Base-by-base conservation (phyloP, 2,797 vertebrate species). In the Avahi laniger region DNA sequence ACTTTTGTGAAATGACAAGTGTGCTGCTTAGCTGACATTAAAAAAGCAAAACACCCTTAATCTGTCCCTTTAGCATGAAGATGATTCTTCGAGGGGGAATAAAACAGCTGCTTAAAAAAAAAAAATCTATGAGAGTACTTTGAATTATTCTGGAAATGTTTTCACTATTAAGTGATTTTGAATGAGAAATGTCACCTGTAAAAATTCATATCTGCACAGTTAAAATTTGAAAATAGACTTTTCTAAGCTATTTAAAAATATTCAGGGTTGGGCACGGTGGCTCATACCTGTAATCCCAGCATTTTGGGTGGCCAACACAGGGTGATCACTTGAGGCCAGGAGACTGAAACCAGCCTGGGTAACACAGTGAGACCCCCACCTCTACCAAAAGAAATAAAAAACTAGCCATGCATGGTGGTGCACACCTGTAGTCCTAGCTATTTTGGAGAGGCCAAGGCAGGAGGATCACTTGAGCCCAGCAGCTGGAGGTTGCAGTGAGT, bases 71-170 rank as follows among this genome's bases (percentile, higher is more conserved):
- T 46, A 87, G 70, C 30, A 28, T 72, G 59, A 73, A 76, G 13
- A 41, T n/a, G 10, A 17, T 54, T 12, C 30, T 78, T 61, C 61
- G 14, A 46, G 5, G 20, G 14, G 18, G 14, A 79, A 82, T 30
- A 72, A 75, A 78, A 75, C 0, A 17, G 0, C 9, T 67, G 38
- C 50, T 90, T 57, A 7, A n/a, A 65, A n/a, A 15, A 75, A 72
- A 89, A 63, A 92, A 67, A 50, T 14, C 20, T 81, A 72, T 10
- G 24, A 61, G 35, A 57, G 24, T 5, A 73, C 48, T 91, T 61
- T 54, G 59, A 93, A 85, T 80, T 38, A 81, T 81, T 93, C 14
- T 73, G 48, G 38, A 91, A 91, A 89, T 30, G 8, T 50, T 95
- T 84, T 4, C 46, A 91, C 61, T 90, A 76, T 70, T n/a, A 86